These are phyloP conservation scores for Drosophila merina DNA, from an alignment of 2,888 invertebrate genomes.

Conservation along the genomic window DNA sequence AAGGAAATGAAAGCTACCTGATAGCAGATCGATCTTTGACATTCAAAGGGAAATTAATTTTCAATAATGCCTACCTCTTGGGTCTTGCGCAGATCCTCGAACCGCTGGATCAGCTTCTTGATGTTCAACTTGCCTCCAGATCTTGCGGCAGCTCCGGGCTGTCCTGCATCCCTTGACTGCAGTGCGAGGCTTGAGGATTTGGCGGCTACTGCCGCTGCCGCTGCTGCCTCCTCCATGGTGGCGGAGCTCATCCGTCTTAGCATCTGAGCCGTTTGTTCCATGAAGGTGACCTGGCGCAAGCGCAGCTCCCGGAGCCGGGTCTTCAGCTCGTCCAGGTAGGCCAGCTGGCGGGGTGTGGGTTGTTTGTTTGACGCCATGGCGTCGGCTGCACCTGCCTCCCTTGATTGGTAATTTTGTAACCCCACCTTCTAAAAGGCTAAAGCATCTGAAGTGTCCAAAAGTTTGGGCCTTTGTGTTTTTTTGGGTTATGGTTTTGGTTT, in stretches of 20 bases:
- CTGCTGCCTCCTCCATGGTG: neutral
- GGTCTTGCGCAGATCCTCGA: constrained; percentile 60
- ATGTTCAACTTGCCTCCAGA: constrained; percentile 32
- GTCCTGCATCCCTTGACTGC: neutral
- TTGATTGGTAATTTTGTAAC: constrained; percentile 46
- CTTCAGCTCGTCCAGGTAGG: constrained; percentile 66
- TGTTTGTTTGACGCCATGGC: constrained; percentile 50
- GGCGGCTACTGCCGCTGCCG: neutral
- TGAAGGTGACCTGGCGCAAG: constrained; percentile 57
- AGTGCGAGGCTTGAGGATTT: neutral
- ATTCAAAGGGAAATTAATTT: neutral
- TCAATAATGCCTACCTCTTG: constrained; percentile 37
- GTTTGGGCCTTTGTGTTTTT: neutral
- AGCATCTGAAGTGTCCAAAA: neutral
- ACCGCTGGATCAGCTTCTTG: constrained; percentile 56
- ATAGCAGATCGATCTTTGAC: neutral
- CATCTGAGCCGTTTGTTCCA: constrained; percentile 59
- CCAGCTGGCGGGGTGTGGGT: constrained; percentile 60
- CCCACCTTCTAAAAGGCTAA: neutral
- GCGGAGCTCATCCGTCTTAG: constrained; percentile 40
- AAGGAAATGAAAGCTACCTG: too few species aligned
- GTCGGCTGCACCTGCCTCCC: constrained; percentile 9
- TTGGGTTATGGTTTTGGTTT: constrained; percentile 8
- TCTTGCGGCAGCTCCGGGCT: neutral
- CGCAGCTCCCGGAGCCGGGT: constrained; percentile 58